A percentile compares a stretch with the other conserved stretches of the same genome.
phyloP scores from a whole-genome alignment of 2,113 vertebrate species.

The Gnathonemus echidnorhynchus region DNA sequence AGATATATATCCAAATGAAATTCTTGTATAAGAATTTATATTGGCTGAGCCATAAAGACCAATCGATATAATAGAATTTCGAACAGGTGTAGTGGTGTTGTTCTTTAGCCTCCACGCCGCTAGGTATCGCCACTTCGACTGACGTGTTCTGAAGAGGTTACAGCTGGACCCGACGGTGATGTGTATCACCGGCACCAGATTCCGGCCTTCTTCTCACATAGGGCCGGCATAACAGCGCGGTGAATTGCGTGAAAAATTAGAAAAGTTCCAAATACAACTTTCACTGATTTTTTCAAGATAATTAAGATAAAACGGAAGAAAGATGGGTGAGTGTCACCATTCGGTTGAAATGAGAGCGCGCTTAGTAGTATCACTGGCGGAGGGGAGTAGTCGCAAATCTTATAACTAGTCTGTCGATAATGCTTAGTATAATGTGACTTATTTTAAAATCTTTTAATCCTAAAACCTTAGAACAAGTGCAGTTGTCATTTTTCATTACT shows the following conservation, averaged over 20 bases:
- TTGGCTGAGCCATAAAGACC: background rate
- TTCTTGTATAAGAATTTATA: background rate
- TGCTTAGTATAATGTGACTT: background rate
- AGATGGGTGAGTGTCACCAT: slow-evolving; percentile 10
- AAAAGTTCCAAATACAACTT: background rate
- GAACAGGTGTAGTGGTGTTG: background rate
- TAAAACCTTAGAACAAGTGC: background rate
- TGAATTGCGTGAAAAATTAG: background rate
- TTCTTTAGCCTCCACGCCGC: slow-evolving; percentile 3
- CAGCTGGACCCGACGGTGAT: background rate
- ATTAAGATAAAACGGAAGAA: background rate
- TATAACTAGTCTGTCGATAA: background rate
- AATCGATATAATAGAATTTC: background rate
- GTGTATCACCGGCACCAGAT: background rate
- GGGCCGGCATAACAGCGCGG: background rate
- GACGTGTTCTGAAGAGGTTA: background rate
- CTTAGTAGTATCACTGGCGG: background rate
- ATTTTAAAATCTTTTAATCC: background rate
- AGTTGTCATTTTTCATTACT: background rate
- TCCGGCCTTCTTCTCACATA: background rate
- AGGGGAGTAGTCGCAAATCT: background rate
- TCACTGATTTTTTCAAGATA: background rate
- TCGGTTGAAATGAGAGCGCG: background rate
- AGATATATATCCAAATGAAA: background rate
- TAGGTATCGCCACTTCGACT: background rate